Conservation (phyloP, 2,113 vertebrate genomes). For the rabbit (Oryctolagus cuniculus) region DNA sequence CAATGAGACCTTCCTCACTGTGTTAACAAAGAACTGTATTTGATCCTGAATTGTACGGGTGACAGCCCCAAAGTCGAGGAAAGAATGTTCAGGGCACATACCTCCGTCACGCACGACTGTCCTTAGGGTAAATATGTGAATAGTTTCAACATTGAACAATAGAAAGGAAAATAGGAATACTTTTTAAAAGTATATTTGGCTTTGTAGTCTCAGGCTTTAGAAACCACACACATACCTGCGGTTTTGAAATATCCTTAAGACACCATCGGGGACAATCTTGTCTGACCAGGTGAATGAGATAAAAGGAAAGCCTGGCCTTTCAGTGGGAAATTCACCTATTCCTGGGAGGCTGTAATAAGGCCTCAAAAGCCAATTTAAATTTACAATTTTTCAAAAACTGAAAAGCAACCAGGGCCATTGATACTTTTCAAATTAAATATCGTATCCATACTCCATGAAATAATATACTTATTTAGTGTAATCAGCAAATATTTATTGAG, state of each 20-base stretch:
- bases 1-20: background rate
- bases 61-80: slow-evolving; percentile 21
- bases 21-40: slow-evolving; percentile 63
- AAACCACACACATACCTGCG: slow-evolving; percentile 79
- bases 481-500: background rate
- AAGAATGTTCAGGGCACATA: slow-evolving; percentile 56
- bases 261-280: slow-evolving; percentile 46
- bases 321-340: slow-evolving; percentile 70
- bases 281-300: slow-evolving; percentile 66
- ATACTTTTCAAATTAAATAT: background rate
- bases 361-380: background rate
- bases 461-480: background rate
- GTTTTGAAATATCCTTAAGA: slow-evolving; percentile 78
- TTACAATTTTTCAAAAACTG: background rate
- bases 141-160: slow-evolving; percentile 77
- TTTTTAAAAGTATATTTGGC: slow-evolving; percentile 65
- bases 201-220: slow-evolving; percentile 72
- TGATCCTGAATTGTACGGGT: slow-evolving; percentile 7
- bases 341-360: background rate
- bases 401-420: background rate
- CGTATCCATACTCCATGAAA: background rate
- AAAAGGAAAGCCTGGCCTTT: slow-evolving; percentile 58
- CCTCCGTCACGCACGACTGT: slow-evolving; percentile 54
- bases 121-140: slow-evolving; percentile 61
- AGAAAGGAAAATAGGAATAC: slow-evolving; percentile 72